Evolutionary conservation across 1,140 invertebrate genomes (phyloP).

Genomic region (Zophobas atratus): DNA sequence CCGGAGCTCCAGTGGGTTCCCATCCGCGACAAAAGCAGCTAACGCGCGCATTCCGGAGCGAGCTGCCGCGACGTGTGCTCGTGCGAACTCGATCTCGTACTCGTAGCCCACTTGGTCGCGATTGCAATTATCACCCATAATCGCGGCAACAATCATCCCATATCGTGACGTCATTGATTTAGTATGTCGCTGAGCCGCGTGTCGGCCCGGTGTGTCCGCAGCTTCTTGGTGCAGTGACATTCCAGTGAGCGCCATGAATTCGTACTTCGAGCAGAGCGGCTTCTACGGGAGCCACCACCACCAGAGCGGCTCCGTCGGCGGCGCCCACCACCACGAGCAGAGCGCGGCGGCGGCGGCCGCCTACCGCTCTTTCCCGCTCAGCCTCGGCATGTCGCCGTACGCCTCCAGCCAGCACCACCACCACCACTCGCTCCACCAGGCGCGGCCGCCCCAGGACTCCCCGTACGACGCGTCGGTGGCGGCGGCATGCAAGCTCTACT

Average conservation of each 20-base stretch:
- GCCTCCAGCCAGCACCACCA: slow-evolving; percentile 83
- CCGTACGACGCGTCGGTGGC: slow-evolving; percentile 91
- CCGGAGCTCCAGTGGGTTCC: slow-evolving; percentile 66
- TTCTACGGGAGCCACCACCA: slow-evolving; percentile 93
- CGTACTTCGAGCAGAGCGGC: slow-evolving; percentile 94
- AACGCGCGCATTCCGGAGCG: slow-evolving; percentile 65
- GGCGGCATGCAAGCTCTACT: slow-evolving; percentile 88
- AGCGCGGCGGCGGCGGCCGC: slow-evolving; percentile 77
- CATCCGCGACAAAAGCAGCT: slow-evolving; percentile 65
- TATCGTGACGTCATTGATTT: slow-evolving; percentile 6
- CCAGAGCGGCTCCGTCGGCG: slow-evolving; percentile 76
- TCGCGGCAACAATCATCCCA: slow-evolving; percentile 38
- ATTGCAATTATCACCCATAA: slow-evolving; percentile 19
- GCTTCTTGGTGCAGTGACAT: background rate
- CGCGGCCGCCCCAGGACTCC: slow-evolving; percentile 87
- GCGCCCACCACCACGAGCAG: slow-evolving; percentile 80
- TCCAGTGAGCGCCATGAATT: slow-evolving; percentile 83
- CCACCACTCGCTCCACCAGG: slow-evolving; percentile 82
- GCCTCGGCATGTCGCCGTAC: slow-evolving; percentile 88
- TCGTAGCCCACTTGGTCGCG: slow-evolving; percentile 63
- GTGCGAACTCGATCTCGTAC: slow-evolving; percentile 53
- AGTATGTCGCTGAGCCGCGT: background rate
- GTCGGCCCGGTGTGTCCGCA: background rate
- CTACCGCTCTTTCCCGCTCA: slow-evolving; percentile 87
- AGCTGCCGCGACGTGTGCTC: slow-evolving; percentile 62